Conservation (phyloP, 2,888 invertebrate species). For the Cephus rjabovi region DNA sequence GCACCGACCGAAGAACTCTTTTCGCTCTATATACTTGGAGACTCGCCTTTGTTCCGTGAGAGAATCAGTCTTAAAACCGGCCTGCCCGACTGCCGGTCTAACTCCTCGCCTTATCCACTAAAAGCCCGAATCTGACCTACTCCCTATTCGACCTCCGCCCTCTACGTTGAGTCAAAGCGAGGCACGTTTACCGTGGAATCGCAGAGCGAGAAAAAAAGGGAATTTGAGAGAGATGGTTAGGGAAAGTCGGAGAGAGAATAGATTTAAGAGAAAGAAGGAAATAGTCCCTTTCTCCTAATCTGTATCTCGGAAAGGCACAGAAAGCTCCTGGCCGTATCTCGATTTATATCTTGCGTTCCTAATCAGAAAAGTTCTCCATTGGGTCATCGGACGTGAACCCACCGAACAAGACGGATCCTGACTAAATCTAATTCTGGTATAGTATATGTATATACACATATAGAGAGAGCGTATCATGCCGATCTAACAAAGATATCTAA, state of each 20-base stretch:
- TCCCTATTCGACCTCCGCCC: background rate
- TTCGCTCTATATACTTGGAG: background rate
- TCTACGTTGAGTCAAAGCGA: background rate
- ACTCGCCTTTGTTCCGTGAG: background rate
- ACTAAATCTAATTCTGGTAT: background rate
- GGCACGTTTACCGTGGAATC: background rate
- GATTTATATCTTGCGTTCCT: no score
- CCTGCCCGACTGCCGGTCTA: background rate
- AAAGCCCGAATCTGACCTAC: conserved; percentile 3
- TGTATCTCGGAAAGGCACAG: background rate
- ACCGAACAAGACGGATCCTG: background rate
- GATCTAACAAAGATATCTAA: background rate
- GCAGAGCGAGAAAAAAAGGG: background rate
- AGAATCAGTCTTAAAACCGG: conserved; percentile 2
- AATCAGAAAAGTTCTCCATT: background rate
- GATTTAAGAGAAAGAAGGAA: background rate
- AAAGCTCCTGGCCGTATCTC: background rate
- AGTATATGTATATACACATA: background rate
- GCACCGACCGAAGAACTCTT: background rate
- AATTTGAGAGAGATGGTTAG: background rate
- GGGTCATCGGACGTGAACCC: background rate
- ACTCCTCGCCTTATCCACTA: background rate
- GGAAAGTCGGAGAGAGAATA: background rate
- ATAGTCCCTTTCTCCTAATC: background rate
- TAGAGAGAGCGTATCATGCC: background rate